Conservation (phyloP, 1,140 invertebrate species). For the Zaprionus kolodkinae region DNA sequence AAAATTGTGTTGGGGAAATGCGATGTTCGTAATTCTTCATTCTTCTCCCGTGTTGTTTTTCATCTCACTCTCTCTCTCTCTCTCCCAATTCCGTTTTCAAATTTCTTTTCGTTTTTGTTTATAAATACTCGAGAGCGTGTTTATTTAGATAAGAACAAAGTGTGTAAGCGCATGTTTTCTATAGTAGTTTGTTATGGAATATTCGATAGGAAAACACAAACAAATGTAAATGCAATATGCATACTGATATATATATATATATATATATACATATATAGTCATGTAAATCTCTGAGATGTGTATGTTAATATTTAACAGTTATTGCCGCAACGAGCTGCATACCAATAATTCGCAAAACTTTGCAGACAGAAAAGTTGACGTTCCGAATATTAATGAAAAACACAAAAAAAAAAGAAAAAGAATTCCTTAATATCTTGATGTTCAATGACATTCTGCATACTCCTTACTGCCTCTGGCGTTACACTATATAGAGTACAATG, state of each 20-base stretch:
- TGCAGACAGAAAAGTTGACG: slow-evolving; percentile 28
- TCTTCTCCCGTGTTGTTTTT: slow-evolving; percentile 25
- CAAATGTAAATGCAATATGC: slow-evolving; percentile 5
- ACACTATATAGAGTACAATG: slow-evolving; percentile 31
- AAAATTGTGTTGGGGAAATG: slow-evolving; percentile 35
- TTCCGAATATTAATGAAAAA: slow-evolving; percentile 55
- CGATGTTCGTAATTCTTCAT: slow-evolving; percentile 23
- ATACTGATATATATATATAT: slow-evolving; percentile 6
- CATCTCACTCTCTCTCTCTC: background rate
- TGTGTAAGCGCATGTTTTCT: slow-evolving; percentile 63
- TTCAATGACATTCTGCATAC: slow-evolving; percentile 65
- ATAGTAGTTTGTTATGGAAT: slow-evolving; percentile 23
- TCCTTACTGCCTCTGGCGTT: slow-evolving; percentile 33
- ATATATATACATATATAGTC: background rate
- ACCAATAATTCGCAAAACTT: slow-evolving; percentile 16
- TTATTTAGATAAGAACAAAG: slow-evolving; percentile 70
- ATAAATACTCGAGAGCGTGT: slow-evolving; percentile 67
- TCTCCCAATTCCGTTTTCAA: slow-evolving; percentile 38
- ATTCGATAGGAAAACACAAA: slow-evolving; percentile 23
- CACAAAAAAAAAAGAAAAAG: too few relatives aligned
- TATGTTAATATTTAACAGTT: slow-evolving; percentile 9
- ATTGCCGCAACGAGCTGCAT: slow-evolving; percentile 1
- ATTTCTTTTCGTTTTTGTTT: slow-evolving; percentile 53
- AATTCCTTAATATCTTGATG: slow-evolving; percentile 69
- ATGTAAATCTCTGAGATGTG: background rate